phyloP scores from a whole-genome alignment of 2,888 invertebrate species.

The Atherix ibis region DNA sequence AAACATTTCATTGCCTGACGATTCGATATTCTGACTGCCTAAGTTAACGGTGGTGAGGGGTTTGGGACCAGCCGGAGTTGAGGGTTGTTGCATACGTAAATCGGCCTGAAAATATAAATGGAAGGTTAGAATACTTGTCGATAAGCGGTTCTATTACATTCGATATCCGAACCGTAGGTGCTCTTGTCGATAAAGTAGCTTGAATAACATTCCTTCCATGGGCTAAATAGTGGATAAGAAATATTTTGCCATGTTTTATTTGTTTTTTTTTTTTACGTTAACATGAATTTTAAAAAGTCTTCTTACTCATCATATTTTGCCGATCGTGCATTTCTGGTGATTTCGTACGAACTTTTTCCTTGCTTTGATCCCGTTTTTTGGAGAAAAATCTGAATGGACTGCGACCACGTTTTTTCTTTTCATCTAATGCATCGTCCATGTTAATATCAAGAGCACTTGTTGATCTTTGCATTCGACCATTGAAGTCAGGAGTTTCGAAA shows the following conservation, averaged over 20 bases:
- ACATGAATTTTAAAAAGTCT: not conserved
- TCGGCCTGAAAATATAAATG: slow-evolving; percentile 36
- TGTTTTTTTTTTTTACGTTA: too few relatives aligned
- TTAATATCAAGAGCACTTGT: slow-evolving; percentile 65
- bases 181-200: slow-evolving; percentile 31
- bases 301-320: slow-evolving; percentile 23
- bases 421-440: slow-evolving; percentile 44
- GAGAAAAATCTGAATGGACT: slow-evolving; percentile 90
- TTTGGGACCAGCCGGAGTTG: slow-evolving; percentile 51
- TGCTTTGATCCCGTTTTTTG: slow-evolving; percentile 58
- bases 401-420: slow-evolving; percentile 63
- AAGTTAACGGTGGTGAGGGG: slow-evolving; percentile 50
- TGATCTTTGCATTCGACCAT: slow-evolving; percentile 45
- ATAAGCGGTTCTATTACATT: too few relatives aligned
- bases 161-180: slow-evolving; percentile 33
- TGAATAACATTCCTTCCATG: slow-evolving; percentile 34
- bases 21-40: slow-evolving; percentile 55
- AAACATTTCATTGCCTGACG: slow-evolving; percentile 73
- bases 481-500: slow-evolving; percentile 23
- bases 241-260: too few relatives aligned
- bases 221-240: slow-evolving; percentile 17
- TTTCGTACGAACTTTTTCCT: slow-evolving; percentile 47
- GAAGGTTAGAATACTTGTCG: not conserved
- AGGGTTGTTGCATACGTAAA: slow-evolving; percentile 43
- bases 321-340: slow-evolving; percentile 48